Base-by-base conservation (phyloP, 2,113 vertebrate species). In the Andinoacara biseriatus region DNA sequence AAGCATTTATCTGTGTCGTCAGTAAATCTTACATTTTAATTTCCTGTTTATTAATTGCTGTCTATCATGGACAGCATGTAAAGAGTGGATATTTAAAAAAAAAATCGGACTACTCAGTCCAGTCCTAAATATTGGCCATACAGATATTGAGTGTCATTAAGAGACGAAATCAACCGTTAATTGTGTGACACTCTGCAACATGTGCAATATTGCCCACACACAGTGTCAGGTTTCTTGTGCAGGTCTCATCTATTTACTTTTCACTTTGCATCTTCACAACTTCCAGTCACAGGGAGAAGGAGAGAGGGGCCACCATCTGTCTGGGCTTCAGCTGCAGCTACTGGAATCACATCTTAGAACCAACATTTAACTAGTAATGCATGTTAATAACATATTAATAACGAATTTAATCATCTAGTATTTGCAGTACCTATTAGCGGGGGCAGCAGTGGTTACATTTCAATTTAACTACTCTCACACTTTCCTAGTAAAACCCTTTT, bases 211-310 rank as follows among this genome's bases (percentile, higher is more conserved):
- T 13, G 20, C 2, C 6, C 31, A 33, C 33, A 33, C 18, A 22
- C 31, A 43, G 9, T 29, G 65, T 69, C 65, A 69, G 65, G 49
- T 69, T 69, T 33, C 31, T 62, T n/a, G 18, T 62, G 65, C 43
- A 69, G 65, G 24, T 69, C 40, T 69, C 65, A 20, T 69, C 3
- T 69, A 43, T 69, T 69, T 69, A 49, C 65, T 69, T 69, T 69
- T 29, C 24, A 49, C 63, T 18, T 52, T 69, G 43, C 43, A 29
- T 69, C 24, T 20, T 49, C 49, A 69, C 65, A 69, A 29, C 65
- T 52, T 69, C 65, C 65, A 29, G 29, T 69, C 40, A 46, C 15
- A 49, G 15, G 6, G 46, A 49, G 43, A 69, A 9, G 43, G 60
- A 8, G 60, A 24, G n/a, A 0, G 62, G 8, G 46, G 18, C 43